Conservation (phyloP, 2,888 invertebrate genomes). For the Mythimna loreyi region DNA sequence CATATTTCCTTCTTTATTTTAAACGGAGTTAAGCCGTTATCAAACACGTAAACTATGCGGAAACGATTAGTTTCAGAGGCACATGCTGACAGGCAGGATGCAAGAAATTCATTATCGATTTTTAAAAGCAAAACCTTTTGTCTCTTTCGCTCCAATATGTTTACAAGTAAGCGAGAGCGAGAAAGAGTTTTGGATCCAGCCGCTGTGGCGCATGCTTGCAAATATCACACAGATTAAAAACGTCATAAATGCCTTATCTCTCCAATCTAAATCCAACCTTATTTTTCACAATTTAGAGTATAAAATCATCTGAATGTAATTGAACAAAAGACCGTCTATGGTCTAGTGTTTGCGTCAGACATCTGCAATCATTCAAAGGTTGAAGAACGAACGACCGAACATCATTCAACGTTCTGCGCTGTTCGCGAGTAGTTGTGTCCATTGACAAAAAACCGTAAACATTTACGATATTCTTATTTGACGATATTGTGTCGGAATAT, state of each 20-base stretch:
- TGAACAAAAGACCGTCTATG: constrained; percentile 27
- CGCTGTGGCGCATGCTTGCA: constrained; percentile 76
- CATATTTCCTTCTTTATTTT: constrained; percentile 33
- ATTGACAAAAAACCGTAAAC: constrained; percentile 6
- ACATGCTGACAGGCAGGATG: constrained; percentile 88
- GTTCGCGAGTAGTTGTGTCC: constrained; percentile 7
- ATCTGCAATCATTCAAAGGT: constrained; percentile 72
- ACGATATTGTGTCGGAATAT: constrained; percentile 16
- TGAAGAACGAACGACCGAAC: constrained; percentile 44
- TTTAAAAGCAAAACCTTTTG: constrained; percentile 77
- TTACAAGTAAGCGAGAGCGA: constrained; percentile 59
- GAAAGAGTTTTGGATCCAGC: constrained; percentile 70
- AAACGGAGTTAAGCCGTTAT: constrained; percentile 63
- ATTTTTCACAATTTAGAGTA: accelerated
- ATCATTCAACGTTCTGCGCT: constrained; percentile 50
- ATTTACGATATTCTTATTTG: constrained; percentile 30
- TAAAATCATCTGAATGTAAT: constrained; percentile 31
- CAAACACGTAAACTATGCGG: constrained; percentile 70
- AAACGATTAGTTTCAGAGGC: constrained; percentile 89
- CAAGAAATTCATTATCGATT: constrained; percentile 86
- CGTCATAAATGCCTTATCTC: accelerated
- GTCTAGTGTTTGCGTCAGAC: constrained; percentile 45
- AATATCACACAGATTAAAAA: constrained; percentile 56
- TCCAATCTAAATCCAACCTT: constrained; percentile 35
- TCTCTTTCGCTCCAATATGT: constrained; percentile 58